Conservation (phyloP, 2,888 invertebrate species). For the Eulithis testata region DNA sequence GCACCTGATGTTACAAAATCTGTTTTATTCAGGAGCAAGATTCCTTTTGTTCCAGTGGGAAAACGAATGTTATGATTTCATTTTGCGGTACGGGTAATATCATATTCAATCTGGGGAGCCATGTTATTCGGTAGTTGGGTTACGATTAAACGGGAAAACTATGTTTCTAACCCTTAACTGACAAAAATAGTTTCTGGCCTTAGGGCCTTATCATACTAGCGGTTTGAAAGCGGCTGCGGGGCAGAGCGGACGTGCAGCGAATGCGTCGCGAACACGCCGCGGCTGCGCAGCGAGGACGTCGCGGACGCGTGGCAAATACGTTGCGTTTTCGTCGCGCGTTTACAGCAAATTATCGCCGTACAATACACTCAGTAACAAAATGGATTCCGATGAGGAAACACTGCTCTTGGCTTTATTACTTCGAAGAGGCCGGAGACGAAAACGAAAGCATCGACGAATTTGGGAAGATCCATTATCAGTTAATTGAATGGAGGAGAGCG, state of each 20-base stretch:
- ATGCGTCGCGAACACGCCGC: background rate
- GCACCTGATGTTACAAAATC: conserved; percentile 12
- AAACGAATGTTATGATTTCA: conserved; percentile 1
- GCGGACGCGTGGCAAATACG: background rate
- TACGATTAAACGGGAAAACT: too few species aligned
- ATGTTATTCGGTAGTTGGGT: background rate
- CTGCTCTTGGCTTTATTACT: conserved; percentile 22
- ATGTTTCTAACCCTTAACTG: too few species aligned
- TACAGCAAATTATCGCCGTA: too few species aligned
- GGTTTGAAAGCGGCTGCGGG: too few species aligned
- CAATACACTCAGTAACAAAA: conserved; percentile 1
- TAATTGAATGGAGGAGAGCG: conserved; percentile 39
- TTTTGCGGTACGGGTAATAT: background rate
- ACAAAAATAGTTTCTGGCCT: too few species aligned
- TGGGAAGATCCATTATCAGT: conserved; percentile 32
- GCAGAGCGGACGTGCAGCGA: background rate
- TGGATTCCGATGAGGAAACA: conserved; percentile 14
- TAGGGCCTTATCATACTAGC: too few species aligned
- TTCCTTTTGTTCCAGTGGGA: conserved; percentile 7
- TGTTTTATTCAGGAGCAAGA: conserved; percentile 6
- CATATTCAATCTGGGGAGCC: background rate
- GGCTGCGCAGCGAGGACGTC: background rate
- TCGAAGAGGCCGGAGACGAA: conserved; percentile 28
- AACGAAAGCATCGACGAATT: conserved; percentile 26
- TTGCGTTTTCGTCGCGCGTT: too few species aligned